Evolutionary conservation across 2,113 vertebrate genomes (phyloP), one percentile per base, ranked within the genome.

Genomic region (Colinus virginianus): DNA sequence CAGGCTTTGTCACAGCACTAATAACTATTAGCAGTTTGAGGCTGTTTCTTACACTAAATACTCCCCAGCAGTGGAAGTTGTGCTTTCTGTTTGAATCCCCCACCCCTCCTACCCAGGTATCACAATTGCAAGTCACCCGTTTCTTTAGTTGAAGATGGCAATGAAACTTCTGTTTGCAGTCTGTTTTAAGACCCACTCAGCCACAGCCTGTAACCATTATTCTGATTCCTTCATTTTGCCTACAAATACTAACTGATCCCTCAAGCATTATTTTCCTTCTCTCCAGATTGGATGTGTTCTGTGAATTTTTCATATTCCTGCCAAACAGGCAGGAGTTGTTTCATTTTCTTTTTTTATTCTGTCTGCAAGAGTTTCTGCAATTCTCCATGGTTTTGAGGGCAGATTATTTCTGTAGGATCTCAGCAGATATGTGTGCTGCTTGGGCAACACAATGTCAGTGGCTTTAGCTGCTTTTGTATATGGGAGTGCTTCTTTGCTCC

Each of bases 111-210:
- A 2, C 58, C 30, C 38, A 63, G 56, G 21, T 67, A 62, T 86
- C 21, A 28, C 32, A 3, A 61, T 30, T 58, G 22, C 38, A 64
- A 28, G 51, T 88, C 45, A 25, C 38, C 76, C 40, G 8, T 43
- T 90, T 56, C 48, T 75, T 88, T 90, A 70, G 16, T 14, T n/a
- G 62, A 28, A 80, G 34, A 25, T 40, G 53, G 68, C 64, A 86
- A 32, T 88, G 69, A 68, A 94, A 78, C 42, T 92, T 66, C 80
- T 84, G 61, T 78, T 90, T 90, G 74, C 51, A 70, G 61, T 1
- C 6, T 63, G 74, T 78, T 93, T 91, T 85, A 92, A 92, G 46
- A 90, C 75, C 42, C 7, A 32, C 59, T 81, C 61, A 90, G 16
- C 18, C 56, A 92, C 55, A 86, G 34, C 20, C 26, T 75, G 2